These are phyloP conservation scores for Bubo bubo DNA, from an alignment of 2,113 vertebrate genomes.

Conservation along the genomic window DNA sequence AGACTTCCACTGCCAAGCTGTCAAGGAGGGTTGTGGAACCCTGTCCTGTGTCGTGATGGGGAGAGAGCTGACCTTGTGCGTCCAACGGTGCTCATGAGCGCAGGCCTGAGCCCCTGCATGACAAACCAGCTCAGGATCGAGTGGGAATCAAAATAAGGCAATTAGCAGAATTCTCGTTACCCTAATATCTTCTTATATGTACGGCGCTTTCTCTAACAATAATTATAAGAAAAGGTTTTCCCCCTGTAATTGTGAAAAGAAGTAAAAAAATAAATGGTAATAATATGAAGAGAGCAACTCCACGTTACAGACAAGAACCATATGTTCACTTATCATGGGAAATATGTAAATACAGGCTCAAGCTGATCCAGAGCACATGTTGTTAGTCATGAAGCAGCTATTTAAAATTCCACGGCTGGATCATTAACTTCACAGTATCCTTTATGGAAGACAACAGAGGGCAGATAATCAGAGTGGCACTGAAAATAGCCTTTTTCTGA, in stretches of 20 bases:
- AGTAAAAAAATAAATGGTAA: not conserved
- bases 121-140: not conserved
- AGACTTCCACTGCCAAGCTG: not conserved
- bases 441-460: slow-evolving; percentile 26
- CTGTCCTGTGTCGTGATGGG: not conserved
- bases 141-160: not conserved
- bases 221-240: slow-evolving; percentile 27
- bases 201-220: not conserved
- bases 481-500: not conserved
- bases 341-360: slow-evolving; percentile 77
- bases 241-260: not conserved
- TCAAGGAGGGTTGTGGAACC: not conserved
- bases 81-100: accelerated
- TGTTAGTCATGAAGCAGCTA: slow-evolving; percentile 77
- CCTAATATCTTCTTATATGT: not conserved
- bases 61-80: not conserved
- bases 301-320: slow-evolving; percentile 77
- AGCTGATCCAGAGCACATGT: slow-evolving; percentile 77
- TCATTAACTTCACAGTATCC: slow-evolving; percentile 66
- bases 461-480: slow-evolving; percentile 1
- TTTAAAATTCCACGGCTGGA: slow-evolving; percentile 50
- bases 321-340: slow-evolving; percentile 81
- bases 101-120: not conserved
- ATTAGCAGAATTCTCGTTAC: not conserved
- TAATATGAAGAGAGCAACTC: slow-evolving; percentile 52